Base-by-base conservation (phyloP, 2,888 invertebrate species). In the Drosophila prolongata region DNA sequence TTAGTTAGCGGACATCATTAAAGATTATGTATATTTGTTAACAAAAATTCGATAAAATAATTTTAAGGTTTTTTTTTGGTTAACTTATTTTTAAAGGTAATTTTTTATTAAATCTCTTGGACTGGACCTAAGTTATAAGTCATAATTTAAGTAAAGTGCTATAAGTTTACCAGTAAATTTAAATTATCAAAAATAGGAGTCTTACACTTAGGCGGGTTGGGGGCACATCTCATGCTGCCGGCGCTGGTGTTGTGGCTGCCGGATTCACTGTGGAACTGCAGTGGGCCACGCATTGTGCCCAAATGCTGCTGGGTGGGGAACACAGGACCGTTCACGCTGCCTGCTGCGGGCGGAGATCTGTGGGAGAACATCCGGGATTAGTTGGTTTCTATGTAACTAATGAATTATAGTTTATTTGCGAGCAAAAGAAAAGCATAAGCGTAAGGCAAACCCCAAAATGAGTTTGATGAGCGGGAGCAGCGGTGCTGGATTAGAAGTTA, bases 301-400 rank as follows among this genome's bases (percentile, higher is more conserved):
- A 92, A 92, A 67, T 91, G 91, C 79, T 92, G 92, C 57, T 90
- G 91, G 46, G 87, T 86, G 49, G 91, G 89, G 67, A 92, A 92
- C 35, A 90, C 79, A 38, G 90, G 87, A 24, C 90, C 91, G 37
- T 89, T 90, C 49, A 90, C 82, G 9, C 85, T 72, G 44, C 90
- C 79, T n/a, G 89, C 89, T 37, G 92, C 91, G 14, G 92, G 92
- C 49, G 92, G 92, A 53, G 92, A 92, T 86, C 92, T 92, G 65
- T 27, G 46, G 5, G 46, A 16, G 10, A 13, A 30, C 3, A 10
- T 10, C 2, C 16, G 24, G 10, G 46, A 13, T 65, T 34, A 55
- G 49, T 13, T 9, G 6, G 1, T 1, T 42, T 24, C 4, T 4
- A 2, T 14, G 1, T 3, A 24, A 4, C 9, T 14, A 0, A 8